A percentile compares a stretch with the other conserved stretches of the same genome.
Evolutionary conservation across 2,797 vertebrate species (phyloP).

Genomic region (Sebastes hubbsi): DNA sequence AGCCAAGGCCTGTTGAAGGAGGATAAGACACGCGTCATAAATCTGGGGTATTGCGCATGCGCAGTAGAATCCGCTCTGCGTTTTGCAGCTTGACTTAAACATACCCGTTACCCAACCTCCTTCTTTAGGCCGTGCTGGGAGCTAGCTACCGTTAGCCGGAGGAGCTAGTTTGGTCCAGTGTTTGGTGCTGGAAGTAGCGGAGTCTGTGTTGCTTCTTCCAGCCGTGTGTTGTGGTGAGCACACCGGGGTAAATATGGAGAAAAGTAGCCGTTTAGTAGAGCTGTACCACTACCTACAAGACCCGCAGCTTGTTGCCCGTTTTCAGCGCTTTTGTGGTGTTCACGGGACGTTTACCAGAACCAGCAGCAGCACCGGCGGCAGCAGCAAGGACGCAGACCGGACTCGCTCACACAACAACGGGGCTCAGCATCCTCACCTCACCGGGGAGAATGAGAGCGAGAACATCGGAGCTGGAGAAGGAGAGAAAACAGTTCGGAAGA

Average conservation of each 20-base stretch:
- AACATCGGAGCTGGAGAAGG: conserved; percentile 22
- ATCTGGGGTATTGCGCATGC: too few relatives aligned
- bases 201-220: conserved; percentile 1
- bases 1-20: too few relatives aligned
- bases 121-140: too few relatives aligned
- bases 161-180: conserved; percentile 35
- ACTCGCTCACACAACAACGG: conserved; percentile 58
- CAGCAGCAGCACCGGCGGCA: background rate
- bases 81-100: rapidly evolving
- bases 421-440: conserved; percentile 14
- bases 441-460: conserved; percentile 3
- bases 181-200: conserved; percentile 8
- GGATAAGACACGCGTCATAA: too few relatives aligned
- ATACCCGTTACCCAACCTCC: too few relatives aligned
- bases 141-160: conserved; percentile 45
- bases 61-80: too few relatives aligned
- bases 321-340: conserved; percentile 91
- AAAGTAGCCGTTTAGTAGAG: conserved; percentile 33
- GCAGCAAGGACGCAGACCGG: conserved; percentile 13
- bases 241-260: conserved; percentile 53
- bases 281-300: conserved; percentile 83
- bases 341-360: conserved; percentile 67
- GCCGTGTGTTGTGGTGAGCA: background rate
- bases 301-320: conserved; percentile 89
- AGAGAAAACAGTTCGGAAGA: conserved; percentile 7